A percentile compares a stretch with the other conserved stretches of the same genome.
Evolutionary conservation across 2,113 vertebrate species (phyloP).

Genomic region (Siniperca chuatsi): DNA sequence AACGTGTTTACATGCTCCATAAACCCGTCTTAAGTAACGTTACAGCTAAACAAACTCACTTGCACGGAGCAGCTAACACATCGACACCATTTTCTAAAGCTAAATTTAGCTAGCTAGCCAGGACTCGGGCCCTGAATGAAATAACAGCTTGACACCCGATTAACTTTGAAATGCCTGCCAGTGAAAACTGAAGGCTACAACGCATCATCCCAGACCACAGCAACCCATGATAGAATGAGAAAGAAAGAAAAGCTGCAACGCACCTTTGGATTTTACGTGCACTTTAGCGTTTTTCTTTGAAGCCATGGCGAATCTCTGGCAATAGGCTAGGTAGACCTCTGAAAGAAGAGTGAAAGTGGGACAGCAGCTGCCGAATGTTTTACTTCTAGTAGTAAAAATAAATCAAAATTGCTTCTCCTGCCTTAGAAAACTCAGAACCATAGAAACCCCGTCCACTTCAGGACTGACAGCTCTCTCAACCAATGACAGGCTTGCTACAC

Average conservation of each 20-base stretch:
- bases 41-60: not conserved
- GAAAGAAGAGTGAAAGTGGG: not conserved
- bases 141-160: conserved; percentile 36
- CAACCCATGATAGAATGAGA: not conserved
- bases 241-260: conserved; percentile 19
- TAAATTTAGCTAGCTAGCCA: not conserved
- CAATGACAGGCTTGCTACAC: conserved; percentile 15
- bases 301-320: conserved; percentile 63
- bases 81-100: not conserved
- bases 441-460: conserved; percentile 39
- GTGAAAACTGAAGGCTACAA: conserved; percentile 33
- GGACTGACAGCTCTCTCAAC: not conserved
- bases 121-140: not conserved
- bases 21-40: not conserved
- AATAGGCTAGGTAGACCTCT: not conserved
- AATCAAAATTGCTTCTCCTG: conserved; percentile 57
- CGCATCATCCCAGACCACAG: conserved; percentile 18
- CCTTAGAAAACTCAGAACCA: conserved; percentile 58
- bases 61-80: not conserved
- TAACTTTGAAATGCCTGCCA: conserved; percentile 49
- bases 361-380: not conserved
- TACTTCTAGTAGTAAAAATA: conserved; percentile 38
- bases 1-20: not conserved
- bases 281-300: conserved; percentile 69
- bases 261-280: conserved; percentile 73